Evolutionary conservation across 2,113 vertebrate species (phyloP).

Genomic region (Canis aureus): DNA sequence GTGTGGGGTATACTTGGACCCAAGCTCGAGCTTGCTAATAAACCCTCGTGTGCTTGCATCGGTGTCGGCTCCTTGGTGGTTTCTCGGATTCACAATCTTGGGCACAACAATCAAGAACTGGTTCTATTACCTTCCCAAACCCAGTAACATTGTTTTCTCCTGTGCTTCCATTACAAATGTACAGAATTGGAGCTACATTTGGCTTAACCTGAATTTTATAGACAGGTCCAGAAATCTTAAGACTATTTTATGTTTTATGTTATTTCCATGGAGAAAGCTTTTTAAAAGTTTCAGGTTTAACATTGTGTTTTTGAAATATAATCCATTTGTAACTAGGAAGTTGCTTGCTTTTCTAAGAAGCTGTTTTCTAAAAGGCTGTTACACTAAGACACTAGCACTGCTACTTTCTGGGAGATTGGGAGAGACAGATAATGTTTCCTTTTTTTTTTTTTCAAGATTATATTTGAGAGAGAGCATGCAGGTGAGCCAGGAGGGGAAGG

Average conservation of each 20-base stretch:
- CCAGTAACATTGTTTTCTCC: neutral
- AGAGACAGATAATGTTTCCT: neutral
- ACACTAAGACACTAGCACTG: neutral
- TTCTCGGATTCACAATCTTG: no score
- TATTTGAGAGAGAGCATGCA: neutral
- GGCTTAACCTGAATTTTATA: constrained; percentile 41
- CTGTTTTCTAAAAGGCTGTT: neutral
- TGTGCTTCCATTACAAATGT: neutral
- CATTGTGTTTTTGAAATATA: constrained; percentile 51
- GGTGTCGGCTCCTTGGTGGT: no score
- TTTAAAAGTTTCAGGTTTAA: constrained; percentile 50
- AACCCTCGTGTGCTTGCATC: no score
- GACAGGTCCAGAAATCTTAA: constrained; percentile 6
- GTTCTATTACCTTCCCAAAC: neutral
- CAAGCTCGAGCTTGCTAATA: no score
- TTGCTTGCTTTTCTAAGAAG: constrained; percentile 44
- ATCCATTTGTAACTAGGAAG: neutral
- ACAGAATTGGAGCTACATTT: neutral
- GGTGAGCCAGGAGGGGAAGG: neutral
- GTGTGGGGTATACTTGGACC: no score
- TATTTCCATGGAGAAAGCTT: neutral
- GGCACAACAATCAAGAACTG: neutral
- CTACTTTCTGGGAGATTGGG: constrained; percentile 3
- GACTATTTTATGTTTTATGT: neutral
- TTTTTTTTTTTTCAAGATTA: neutral